Percentiles rank a stretch among this genome's conserved stretches.
Conservation (phyloP, 2,888 invertebrate species). For the Hirtodrosophila trivittata region DNA sequence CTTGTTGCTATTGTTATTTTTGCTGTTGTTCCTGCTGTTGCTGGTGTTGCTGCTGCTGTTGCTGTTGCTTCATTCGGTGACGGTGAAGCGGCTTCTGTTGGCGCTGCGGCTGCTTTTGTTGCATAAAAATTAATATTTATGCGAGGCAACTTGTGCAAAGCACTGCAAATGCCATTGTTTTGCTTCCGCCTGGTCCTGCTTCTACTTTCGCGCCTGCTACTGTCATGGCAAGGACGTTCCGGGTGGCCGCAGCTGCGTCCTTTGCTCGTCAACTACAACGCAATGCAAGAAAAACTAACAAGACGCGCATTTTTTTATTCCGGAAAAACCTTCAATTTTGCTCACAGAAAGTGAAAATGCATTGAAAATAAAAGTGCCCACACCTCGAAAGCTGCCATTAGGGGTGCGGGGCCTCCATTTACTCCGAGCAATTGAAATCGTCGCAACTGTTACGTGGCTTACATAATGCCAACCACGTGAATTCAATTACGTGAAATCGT, state of each 20-base stretch:
- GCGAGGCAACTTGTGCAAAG: slow-evolving; percentile 76
- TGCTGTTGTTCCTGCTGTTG: slow-evolving; percentile 7
- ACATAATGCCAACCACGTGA: slow-evolving; percentile 36
- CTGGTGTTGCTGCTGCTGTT: slow-evolving; percentile 29
- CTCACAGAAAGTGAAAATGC: slow-evolving; percentile 12
- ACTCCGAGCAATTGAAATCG: neutral
- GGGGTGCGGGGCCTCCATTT: neutral
- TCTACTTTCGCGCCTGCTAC: slow-evolving; percentile 15
- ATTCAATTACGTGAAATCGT: slow-evolving; percentile 45
- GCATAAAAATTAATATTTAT: slow-evolving; percentile 79
- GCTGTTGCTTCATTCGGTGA: slow-evolving; percentile 47
- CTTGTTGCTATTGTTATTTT: slow-evolving; percentile 56
- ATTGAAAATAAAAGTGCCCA: slow-evolving; percentile 35
- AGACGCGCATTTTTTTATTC: slow-evolving; percentile 44
- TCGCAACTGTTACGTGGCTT: slow-evolving; percentile 10
- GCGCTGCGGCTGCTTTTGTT: slow-evolving; percentile 61
- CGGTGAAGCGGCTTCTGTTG: slow-evolving; percentile 33
- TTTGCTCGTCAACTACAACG: slow-evolving; percentile 50
- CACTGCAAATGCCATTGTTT: slow-evolving; percentile 76
- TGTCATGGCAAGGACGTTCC: slow-evolving; percentile 64
- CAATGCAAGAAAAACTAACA: slow-evolving; percentile 38
- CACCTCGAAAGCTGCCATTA: slow-evolving; percentile 6
- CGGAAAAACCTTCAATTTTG: slow-evolving; percentile 28
- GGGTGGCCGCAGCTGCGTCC: slow-evolving; percentile 35
- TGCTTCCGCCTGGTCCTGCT: slow-evolving; percentile 21